phyloP scores from a whole-genome alignment of 2,113 vertebrate genomes.

The Rhabdomys dilectus region DNA sequence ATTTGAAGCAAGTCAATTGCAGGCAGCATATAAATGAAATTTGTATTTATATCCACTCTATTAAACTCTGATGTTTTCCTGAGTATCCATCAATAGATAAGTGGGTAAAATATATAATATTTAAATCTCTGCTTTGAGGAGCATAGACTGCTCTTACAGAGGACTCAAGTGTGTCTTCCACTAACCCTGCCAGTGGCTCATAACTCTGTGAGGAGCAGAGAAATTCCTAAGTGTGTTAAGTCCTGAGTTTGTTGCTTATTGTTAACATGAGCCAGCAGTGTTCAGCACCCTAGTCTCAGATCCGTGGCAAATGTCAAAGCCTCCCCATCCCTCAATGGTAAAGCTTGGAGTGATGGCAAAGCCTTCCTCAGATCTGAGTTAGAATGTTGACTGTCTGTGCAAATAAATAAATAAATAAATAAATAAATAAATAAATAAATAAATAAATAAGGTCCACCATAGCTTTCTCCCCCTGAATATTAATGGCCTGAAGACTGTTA shows the following conservation, averaged over 20 bases:
- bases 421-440: too few species aligned
- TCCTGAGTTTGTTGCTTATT: background rate
- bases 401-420: background rate
- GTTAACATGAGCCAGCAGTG: background rate
- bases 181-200: background rate
- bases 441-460: background rate
- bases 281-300: background rate
- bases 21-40: background rate
- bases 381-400: background rate
- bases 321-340: background rate
- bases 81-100: background rate
- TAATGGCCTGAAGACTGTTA: background rate
- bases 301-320: background rate
- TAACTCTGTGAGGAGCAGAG: background rate
- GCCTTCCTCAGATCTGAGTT: background rate
- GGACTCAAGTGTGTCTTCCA: background rate
- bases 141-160: background rate
- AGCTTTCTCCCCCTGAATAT: background rate
- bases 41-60: background rate
- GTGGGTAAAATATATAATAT: background rate
- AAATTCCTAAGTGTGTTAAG: background rate
- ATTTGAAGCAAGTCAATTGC: background rate
- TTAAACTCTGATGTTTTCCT: background rate
- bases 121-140: background rate
- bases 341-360: background rate